Evolutionary conservation across 2,888 invertebrate species (phyloP).

Genomic region (Bugulina stolonifera): DNA sequence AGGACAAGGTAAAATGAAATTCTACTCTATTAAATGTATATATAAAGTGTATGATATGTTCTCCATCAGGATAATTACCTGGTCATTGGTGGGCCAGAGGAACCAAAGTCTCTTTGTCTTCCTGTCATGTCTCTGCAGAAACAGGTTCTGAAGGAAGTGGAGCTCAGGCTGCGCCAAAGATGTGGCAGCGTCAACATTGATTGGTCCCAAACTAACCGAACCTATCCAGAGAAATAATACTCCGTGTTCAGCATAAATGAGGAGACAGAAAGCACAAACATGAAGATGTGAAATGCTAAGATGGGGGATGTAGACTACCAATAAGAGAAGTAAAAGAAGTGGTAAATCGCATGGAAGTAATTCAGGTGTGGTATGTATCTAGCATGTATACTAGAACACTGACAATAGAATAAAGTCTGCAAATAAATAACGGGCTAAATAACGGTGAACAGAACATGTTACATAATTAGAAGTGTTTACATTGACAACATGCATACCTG

Average conservation of each 20-base stretch:
- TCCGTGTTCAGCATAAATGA: not conserved
- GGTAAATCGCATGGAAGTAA: no score
- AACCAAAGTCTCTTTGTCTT: slow-evolving; percentile 85
- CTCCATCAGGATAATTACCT: no score
- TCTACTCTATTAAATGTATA: no score
- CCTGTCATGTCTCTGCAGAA: slow-evolving; percentile 63
- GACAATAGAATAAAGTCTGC: no score
- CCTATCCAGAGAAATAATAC: slow-evolving; percentile 55
- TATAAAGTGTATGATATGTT: slow-evolving; percentile 6
- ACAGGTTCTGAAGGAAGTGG: slow-evolving; percentile 50
- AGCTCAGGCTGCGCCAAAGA: slow-evolving; percentile 55
- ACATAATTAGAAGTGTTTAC: no score
- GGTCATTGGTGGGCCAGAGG: slow-evolving; percentile 71
- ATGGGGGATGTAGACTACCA: not conserved
- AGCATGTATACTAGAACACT: no score
- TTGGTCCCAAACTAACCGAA: slow-evolving; percentile 79
- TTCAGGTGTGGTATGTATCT: no score
- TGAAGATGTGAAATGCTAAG: not conserved
- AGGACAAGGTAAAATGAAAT: no score
- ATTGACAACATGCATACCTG: no score
- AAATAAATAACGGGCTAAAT: no score
- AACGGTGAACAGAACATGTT: no score
- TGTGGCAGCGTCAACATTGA: slow-evolving; percentile 78
- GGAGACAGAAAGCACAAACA: not conserved
- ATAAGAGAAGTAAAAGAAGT: no score